These are phyloP conservation scores for Drosophila burlai DNA, from an alignment of 1,140 invertebrate genomes.

Conservation along the genomic window DNA sequence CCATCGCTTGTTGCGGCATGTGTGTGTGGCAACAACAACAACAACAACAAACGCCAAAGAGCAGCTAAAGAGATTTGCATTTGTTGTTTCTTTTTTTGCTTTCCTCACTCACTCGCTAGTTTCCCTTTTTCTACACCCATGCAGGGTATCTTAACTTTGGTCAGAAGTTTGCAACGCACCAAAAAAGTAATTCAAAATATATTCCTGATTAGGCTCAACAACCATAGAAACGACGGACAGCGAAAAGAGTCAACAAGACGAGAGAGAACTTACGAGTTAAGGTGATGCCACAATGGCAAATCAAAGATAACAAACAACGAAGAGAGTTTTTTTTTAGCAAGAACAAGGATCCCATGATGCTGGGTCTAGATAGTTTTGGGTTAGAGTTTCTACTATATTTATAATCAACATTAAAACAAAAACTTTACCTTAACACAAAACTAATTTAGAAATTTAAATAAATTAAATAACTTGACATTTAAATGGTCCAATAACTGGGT, in stretches of 20 bases:
- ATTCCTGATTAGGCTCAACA: background rate
- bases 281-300: no score
- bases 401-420: no score
- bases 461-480: background rate
- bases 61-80: conserved; percentile 78
- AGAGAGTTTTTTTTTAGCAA: no score
- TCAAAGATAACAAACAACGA: no score
- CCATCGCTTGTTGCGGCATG: conserved; percentile 47
- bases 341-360: no score
- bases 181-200: background rate
- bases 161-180: background rate
- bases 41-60: conserved; percentile 50
- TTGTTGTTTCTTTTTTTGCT: conserved; percentile 44
- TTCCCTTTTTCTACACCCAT: background rate
- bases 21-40: conserved; percentile 13
- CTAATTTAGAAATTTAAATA: background rate
- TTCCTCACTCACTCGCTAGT: conserved; percentile 6
- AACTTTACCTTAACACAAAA: no score
- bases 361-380: no score
- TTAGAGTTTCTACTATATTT: no score
- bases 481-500: background rate
- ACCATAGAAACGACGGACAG: background rate
- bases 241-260: no score
- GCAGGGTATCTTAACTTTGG: background rate
- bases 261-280: no score